Conservation (phyloP, 2,113 vertebrate species). For the Nicator chloris region DNA sequence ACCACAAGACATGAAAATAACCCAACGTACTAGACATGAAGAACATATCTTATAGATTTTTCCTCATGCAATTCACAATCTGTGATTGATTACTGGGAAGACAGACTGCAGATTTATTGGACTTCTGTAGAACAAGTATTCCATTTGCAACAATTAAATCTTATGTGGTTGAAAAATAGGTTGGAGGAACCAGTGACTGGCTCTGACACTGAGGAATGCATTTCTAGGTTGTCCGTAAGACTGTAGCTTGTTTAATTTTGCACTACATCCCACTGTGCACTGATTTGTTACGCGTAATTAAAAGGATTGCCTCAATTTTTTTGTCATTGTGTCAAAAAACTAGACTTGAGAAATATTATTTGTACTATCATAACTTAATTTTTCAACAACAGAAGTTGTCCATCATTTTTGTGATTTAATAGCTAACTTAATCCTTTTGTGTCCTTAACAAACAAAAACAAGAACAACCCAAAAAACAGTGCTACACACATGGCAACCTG, state of each 20-base stretch:
- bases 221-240: conserved; percentile 20
- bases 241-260: not conserved
- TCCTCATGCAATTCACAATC: conserved; percentile 79
- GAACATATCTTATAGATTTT: conserved; percentile 80
- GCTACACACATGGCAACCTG: not conserved
- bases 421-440: not conserved
- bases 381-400: not conserved
- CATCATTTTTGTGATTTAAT: not conserved
- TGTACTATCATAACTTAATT: not conserved
- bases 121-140: conserved; percentile 92
- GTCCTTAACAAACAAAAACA: not conserved
- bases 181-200: conserved; percentile 62
- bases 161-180: conserved; percentile 74
- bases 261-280: not conserved
- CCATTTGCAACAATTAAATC: conserved; percentile 88
- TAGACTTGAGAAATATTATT: not conserved
- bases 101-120: conserved; percentile 83
- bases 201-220: conserved; percentile 63
- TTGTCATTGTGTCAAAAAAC: not conserved
- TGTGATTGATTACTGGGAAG: conserved; percentile 83
- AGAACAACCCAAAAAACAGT: not conserved
- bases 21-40: conserved; percentile 79
- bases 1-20: conserved; percentile 93
- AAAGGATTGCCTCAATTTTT: not conserved
- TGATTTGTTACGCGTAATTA: conserved; percentile 2